Base-by-base conservation (phyloP, 2,797 vertebrate genomes). In the Clarias fuscus region DNA sequence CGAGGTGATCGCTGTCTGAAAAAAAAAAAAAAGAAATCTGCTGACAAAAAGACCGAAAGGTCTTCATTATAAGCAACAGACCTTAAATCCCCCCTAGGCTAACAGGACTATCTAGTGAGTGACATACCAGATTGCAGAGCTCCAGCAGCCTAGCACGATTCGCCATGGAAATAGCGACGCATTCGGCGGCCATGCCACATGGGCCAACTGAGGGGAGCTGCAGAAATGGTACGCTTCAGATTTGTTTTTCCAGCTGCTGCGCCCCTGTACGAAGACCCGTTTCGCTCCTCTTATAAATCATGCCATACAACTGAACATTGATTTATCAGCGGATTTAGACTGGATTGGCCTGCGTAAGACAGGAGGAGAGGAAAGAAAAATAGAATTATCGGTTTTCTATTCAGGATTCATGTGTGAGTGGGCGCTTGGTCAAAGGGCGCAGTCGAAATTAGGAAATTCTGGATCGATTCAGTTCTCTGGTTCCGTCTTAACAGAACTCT, bases 201-300 rank as follows among this genome's bases (percentile, higher is more conserved):
- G 73, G 75, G 77, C 72, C 18, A 58, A 67, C 73, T 18, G 68
- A 83, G 82, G 79, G 72, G 62, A 37, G 64, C 62, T 85, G 72
- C n/a, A 75, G 59, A 37, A 87, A 68, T 6, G 14, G 30, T 68
- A 62, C 14, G 24, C 58, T 73, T 37, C 37, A 4, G 81, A 48
- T 79, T 75, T 89, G 87, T 90, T 90, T 88, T 89, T 87, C 83
- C 88, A 90, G 90, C 90, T 90, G 90, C 78, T 85, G 89, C 82
- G 87, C 87, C 79, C 81, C 77, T 84, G 68, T 64, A 70, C 59
- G 87, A 72, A 84, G 48, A 86, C 81, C 59, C 85, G 79, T 76
- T 82, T 78, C 86, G 62, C 64, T 73, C 75, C 59, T 30, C 62
- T 75, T 73, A 71, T 86, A 89, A 90, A 88, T 88, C 86, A 84